Evolutionary conservation across 2,113 vertebrate species (phyloP).

Genomic region (Diadophis punctatus): DNA sequence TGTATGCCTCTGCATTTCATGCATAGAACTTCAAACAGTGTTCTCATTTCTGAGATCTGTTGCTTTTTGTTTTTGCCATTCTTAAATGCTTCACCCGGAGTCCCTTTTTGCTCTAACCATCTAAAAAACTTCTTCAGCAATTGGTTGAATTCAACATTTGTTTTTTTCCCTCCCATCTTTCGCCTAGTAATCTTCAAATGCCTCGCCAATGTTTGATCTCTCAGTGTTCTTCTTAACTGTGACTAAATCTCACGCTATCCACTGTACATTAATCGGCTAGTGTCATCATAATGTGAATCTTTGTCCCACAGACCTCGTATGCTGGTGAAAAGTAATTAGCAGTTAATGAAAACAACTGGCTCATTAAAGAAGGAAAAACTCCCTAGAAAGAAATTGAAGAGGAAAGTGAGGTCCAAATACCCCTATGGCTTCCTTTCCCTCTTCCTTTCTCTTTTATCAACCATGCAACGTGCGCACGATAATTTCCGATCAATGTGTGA

Average conservation of each 20-base stretch:
- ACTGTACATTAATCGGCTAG: conserved; percentile 52
- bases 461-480: conserved; percentile 21
- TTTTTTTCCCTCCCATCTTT: neutral
- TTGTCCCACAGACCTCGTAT: conserved; percentile 40
- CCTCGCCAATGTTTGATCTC: neutral
- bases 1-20: neutral
- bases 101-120: neutral
- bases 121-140: neutral
- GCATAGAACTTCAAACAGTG: neutral
- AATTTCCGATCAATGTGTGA: conserved; percentile 43
- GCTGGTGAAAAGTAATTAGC: conserved; percentile 61
- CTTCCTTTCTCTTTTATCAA: conserved; percentile 15
- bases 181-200: neutral
- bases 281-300: conserved; percentile 49
- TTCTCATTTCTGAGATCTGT: neutral
- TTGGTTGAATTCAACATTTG: neutral
- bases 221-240: conserved; percentile 36
- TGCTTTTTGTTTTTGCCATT: neutral
- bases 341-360: conserved; percentile 60
- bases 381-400: conserved; percentile 37
- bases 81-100: neutral
- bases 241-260: conserved; percentile 35
- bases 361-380: conserved; percentile 54
- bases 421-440: neutral
- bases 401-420: conserved; percentile 35